Percentiles rank a stretch among this genome's conserved stretches.
phyloP scores from a whole-genome alignment of 2,113 vertebrate species.

The Pachycephala philippinensis region DNA sequence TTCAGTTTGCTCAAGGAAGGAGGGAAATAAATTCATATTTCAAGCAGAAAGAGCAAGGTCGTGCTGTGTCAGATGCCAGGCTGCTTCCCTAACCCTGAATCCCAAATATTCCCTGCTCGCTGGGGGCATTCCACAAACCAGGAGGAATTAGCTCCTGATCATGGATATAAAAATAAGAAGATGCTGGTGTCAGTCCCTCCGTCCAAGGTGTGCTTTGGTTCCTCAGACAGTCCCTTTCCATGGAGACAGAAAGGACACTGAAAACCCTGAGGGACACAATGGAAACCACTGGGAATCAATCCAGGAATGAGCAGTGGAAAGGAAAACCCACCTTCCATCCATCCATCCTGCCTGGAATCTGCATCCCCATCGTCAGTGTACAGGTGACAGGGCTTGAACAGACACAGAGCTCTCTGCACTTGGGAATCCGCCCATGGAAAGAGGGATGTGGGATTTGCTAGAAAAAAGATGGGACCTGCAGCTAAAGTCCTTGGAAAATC shows the following conservation, averaged over 20 bases:
- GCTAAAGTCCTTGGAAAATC: background rate
- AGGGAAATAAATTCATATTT: background rate
- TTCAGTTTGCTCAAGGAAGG: background rate
- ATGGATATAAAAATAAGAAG: background rate
- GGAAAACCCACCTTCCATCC: background rate
- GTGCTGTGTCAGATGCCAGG: background rate
- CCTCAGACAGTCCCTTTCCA: background rate
- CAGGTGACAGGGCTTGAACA: background rate
- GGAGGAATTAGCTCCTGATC: background rate
- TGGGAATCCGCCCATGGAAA: background rate
- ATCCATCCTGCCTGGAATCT: background rate
- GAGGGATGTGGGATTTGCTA: background rate
- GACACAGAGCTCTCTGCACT: rapidly evolving
- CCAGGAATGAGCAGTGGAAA: background rate
- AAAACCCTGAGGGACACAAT: background rate
- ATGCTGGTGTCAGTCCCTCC: background rate
- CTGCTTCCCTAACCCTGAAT: background rate
- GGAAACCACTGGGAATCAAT: background rate
- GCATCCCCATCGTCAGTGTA: background rate
- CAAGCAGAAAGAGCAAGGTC: background rate
- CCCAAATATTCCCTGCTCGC: background rate
- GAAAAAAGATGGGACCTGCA: background rate
- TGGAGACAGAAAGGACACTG: background rate
- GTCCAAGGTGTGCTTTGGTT: background rate
- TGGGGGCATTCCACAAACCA: background rate